phyloP scores from a whole-genome alignment of 1,140 invertebrate species.

The Dufourea novaeangliae region DNA sequence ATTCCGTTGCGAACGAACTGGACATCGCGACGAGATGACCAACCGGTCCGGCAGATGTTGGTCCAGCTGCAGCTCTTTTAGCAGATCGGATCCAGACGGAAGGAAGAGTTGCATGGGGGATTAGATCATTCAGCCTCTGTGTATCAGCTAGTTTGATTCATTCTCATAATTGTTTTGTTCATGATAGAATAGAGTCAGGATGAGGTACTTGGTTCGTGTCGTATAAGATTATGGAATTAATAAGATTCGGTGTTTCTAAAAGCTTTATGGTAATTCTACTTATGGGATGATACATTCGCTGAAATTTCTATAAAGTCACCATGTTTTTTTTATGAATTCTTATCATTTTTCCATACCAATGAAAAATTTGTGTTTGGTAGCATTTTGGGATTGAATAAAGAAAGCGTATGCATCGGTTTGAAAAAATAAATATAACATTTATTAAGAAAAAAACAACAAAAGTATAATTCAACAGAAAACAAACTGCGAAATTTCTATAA shows the following conservation, averaged over 20 bases:
- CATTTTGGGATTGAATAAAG: no score
- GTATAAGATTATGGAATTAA: neutral
- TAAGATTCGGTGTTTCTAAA: neutral
- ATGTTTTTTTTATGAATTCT: no score
- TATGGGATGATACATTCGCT: no score
- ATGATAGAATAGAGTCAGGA: neutral
- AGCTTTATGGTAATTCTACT: no score
- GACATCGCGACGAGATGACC: slow-evolving; percentile 77
- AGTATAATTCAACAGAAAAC: no score
- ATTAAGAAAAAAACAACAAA: no score
- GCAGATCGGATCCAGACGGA: slow-evolving; percentile 40
- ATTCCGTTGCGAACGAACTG: slow-evolving; percentile 66
- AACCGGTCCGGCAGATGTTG: slow-evolving; percentile 80
- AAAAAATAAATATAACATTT: no score
- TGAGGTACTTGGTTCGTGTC: neutral
- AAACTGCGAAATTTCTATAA: no score
- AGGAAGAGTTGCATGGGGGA: slow-evolving; percentile 19
- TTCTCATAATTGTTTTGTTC: neutral
- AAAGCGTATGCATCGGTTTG: no score
- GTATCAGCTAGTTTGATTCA: neutral
- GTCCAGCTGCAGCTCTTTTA: slow-evolving; percentile 74
- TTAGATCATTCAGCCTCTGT: neutral
- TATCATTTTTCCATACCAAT: no score
- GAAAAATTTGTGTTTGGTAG: no score
- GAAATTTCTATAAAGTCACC: no score